Base-by-base conservation (phyloP, 2,888 invertebrate species). In the Strigamia transsilvanica region DNA sequence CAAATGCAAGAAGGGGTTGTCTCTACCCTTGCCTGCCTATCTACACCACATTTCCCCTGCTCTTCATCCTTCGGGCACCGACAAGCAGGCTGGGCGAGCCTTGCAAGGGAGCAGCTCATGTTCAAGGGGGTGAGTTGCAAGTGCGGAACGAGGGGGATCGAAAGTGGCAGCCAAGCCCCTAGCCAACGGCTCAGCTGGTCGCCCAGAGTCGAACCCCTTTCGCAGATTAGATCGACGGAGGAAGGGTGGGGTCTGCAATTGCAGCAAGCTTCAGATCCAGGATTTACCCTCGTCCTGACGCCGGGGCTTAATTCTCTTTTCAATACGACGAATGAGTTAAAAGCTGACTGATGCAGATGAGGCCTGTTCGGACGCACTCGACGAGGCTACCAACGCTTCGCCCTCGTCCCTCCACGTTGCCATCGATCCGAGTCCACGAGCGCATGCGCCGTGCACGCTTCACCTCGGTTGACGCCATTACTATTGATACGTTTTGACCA, bases 281-380 rank as follows among this genome's bases (percentile, higher is more conserved):
- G 66, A 66, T 66, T 66, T 66, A 66, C 32, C 66, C 80, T 80
- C 51, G 46, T 42, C 27, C 42, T 51, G 7, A 51, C 46, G 80
- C 41, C 80, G 46, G 46, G 80, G 66, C 80, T 46, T 80, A 80
- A 80, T 80, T 80, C 80, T 46, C 42, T 80, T 80, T 80, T 80
- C 80, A 80, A 80, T 80, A 80, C 80, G 79, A 51, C 66, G 80
- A 80, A 80, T 80, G 80, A 80, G 80, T 80, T 80, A 80, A 66
- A 51, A 80, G 80, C 80, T 46, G 46, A 46, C 46, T 46, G 27
- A 80, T 80, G 80, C 80, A 80, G 51, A 80, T 80, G 80, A 80
- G 80, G 51, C 80, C 32, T 79, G 79, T 79, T 38, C 79, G 41
- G 42, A 42, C 79, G 18, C 42, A 38, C 34, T 79, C 79, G 41